Conservation (phyloP, 2,888 invertebrate genomes). For the Lasioglossum villosulum region DNA sequence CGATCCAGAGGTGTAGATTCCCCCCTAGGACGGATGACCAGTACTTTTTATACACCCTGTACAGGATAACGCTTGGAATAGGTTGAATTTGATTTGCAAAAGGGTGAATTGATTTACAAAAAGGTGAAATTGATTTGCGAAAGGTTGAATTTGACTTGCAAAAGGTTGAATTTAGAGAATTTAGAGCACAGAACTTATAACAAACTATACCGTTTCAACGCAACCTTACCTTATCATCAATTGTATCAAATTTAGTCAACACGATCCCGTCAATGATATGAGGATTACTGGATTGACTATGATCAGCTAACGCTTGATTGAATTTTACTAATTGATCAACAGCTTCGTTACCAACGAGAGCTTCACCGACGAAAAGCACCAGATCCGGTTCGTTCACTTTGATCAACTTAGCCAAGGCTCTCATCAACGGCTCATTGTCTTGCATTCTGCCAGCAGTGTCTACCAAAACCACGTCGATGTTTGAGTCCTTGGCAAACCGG, state of each 20-base stretch:
- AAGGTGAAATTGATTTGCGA: too few relatives aligned
- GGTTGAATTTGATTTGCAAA: too few relatives aligned
- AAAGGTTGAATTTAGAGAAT: too few relatives aligned
- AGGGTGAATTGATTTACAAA: too few relatives aligned
- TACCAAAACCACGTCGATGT: conserved; percentile 96
- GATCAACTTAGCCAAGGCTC: conserved; percentile 98
- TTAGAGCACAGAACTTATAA: neutral
- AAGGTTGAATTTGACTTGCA: too few relatives aligned
- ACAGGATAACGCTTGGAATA: too few relatives aligned
- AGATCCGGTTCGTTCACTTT: conserved; percentile 98
- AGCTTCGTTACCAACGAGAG: conserved; percentile 99
- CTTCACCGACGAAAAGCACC: conserved; percentile 99
- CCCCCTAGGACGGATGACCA: too few relatives aligned
- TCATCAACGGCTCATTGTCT: conserved; percentile 99
- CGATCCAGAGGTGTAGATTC: too few relatives aligned
- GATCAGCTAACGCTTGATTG: conserved; percentile 98
- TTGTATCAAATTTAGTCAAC: conserved; percentile 99
- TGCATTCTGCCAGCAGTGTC: conserved; percentile 99
- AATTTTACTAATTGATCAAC: conserved; percentile 99
- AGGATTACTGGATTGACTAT: conserved; percentile 90
- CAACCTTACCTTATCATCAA: conserved; percentile 95
- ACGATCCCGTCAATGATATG: conserved; percentile 99
- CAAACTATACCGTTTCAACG: neutral
- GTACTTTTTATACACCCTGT: too few relatives aligned
- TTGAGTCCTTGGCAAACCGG: conserved; percentile 92